Conservation (phyloP, 2,113 vertebrate species). For the Pelusios castaneus region DNA sequence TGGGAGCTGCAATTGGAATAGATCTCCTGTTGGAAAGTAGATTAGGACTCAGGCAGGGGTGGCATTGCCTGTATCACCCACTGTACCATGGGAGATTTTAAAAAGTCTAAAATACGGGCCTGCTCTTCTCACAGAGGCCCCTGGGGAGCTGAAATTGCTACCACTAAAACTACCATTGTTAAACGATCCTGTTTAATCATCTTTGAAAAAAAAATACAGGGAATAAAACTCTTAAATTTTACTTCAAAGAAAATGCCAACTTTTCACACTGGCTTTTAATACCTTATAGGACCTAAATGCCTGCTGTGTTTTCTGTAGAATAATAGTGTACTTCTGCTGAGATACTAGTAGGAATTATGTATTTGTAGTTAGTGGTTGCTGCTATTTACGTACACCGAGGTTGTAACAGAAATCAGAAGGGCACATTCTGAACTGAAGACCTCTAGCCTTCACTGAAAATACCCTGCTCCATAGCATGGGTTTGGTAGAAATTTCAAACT, state of each 20-base stretch:
- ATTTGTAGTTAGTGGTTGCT: background rate
- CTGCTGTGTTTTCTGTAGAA: background rate
- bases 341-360: background rate
- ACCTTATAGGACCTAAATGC: background rate
- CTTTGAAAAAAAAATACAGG: background rate
- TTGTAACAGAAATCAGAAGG: background rate
- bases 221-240: background rate
- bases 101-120: too few species aligned
- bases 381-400: background rate
- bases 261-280: background rate
- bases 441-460: background rate
- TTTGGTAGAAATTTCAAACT: background rate
- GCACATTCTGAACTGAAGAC: background rate
- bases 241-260: background rate
- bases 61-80: background rate
- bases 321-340: background rate
- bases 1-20: accelerated
- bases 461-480: background rate
- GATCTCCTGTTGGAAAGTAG: background rate
- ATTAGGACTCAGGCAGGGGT: background rate
- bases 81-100: background rate
- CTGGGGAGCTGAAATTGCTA: background rate
- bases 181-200: background rate
- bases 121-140: background rate
- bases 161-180: background rate